Conservation (phyloP, 2,113 vertebrate species). For the Oophaga pumilio region DNA sequence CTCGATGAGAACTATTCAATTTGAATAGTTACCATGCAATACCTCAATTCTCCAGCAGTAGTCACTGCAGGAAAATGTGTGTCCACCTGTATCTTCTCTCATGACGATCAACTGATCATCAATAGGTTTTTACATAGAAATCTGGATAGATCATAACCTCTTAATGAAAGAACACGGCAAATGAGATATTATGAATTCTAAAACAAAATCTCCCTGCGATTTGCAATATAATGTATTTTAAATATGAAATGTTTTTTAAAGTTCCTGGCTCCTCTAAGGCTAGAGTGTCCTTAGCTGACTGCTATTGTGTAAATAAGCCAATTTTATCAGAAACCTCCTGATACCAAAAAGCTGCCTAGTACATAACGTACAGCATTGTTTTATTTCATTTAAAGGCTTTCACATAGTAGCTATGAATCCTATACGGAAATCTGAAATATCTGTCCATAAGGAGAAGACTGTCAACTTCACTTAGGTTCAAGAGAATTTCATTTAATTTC, state of each 20-base stretch:
- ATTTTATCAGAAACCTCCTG: conserved; percentile 1
- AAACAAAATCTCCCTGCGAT: background rate
- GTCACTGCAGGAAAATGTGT: background rate
- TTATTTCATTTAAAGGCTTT: background rate
- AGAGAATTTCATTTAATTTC: background rate
- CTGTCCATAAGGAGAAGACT: background rate
- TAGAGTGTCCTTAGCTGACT: conserved; percentile 17
- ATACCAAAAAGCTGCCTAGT: background rate
- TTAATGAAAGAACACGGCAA: background rate
- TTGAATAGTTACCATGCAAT: too few species aligned
- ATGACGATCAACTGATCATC: background rate
- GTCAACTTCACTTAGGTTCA: conserved; percentile 15
- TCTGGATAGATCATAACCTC: background rate
- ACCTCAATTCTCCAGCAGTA: too few species aligned
- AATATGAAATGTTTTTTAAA: background rate
- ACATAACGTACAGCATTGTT: conserved; percentile 4
- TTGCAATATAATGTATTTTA: background rate
- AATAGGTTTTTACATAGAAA: background rate
- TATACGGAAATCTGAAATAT: background rate
- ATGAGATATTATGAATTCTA: background rate
- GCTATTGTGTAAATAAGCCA: conserved; percentile 6
- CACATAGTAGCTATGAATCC: background rate
- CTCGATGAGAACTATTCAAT: too few species aligned
- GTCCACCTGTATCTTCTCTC: background rate
- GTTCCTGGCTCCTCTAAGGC: background rate